Evolutionary conservation across 2,888 invertebrate genomes (phyloP), one percentile per base, ranked within the genome.

Genomic region (Polymixis flavicincta): DNA sequence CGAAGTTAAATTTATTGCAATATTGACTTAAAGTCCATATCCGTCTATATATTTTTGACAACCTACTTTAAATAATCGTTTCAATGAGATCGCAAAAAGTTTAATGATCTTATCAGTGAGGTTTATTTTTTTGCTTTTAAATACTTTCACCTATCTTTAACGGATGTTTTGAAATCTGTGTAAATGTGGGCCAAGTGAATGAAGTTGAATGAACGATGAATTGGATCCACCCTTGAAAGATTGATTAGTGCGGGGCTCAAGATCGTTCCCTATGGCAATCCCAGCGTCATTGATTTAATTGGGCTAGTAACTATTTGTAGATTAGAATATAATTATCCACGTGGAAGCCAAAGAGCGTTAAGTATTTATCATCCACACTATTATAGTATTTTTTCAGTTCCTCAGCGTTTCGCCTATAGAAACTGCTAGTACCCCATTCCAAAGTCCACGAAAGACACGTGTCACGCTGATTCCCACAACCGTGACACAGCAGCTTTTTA

Each of bases 401-500:
- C 7, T 45, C 5, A 37, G 28, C 37, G 3, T 48, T 52, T 61
- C 63, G 19, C 6, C n/a, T 9, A 17, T 9, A 37, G 1, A 48
- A 48, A 32, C 19, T 48, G 2, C 11, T 59, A 6, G 55, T 45
- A 64, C 22, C 32, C 55, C 50, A 25, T 45, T 50, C 5, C 8
- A 61, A 81, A 81, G n/a, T 67, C 52, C 11, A 48, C 17, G 11
- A 50, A 59, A 63, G 22, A 28, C 8, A 50, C n/a, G 13, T 63
- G 19, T 52, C 70, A 70, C 7, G 19, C 22, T 5, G 19, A 37
- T 69, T 67, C 59, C 32, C 25, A 5, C 3, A 50, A 68, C 72
- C 50, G 8, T 83, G 83, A 78, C n/a, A 17, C 13, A 37, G 68
- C 78, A 65, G 8, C 19, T 76, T 77, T 70, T 83, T 60, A 79